Evolutionary conservation across 92 coral and sea anemone genomes (phyloP), one percentile per base, ranked within the genome.

Genomic region (Actinernus sp.): DNA sequence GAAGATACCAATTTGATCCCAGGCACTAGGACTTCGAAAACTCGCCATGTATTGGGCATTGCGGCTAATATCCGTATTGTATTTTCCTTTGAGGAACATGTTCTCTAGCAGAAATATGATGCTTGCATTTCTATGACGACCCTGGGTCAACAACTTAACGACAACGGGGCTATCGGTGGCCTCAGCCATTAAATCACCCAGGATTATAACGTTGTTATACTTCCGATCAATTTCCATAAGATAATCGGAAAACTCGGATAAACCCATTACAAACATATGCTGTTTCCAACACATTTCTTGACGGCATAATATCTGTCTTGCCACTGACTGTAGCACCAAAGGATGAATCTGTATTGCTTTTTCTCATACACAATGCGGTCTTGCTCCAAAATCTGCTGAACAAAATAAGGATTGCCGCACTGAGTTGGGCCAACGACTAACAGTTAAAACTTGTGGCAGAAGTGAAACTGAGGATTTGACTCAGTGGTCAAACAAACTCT

Each of bases 121-220:
- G 33, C 53, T 77, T 4, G 84, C 78, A 44, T 77, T 77, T 45
- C 78, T 56, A 27, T 77, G 84, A 12, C 86, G 65, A 41, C 85
- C 79, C 53, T 69, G 78, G 2, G 85, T 78, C 28, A 69, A n/a
- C n/a, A n/a, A n/a, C n/a, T n/a, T n/a, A n/a, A n/a, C n/a, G n/a
- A n/a, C n/a, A n/a, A n/a, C n/a, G 2, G 85, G 79, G 25, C 85
- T 70, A 14, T 78, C 71, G 4, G 27, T 78, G 0, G 79, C 79
- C 23, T 58, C 52, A 21, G 57, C 37, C 76, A 76, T 76, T 12
- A 76, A 21, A 33, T 76, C 84, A 28, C 68, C 84, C n/a, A 76
- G 41, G n/a, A n/a, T n/a, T n/a, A n/a, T n/a, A n/a, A n/a, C n/a
- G 58, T 71, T 71, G 58, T 71, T 71, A 29, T 17, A 58, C 9